These are phyloP conservation scores for Leptoclinus maculatus DNA, from an alignment of 2,797 vertebrate species.

Conservation along the genomic window DNA sequence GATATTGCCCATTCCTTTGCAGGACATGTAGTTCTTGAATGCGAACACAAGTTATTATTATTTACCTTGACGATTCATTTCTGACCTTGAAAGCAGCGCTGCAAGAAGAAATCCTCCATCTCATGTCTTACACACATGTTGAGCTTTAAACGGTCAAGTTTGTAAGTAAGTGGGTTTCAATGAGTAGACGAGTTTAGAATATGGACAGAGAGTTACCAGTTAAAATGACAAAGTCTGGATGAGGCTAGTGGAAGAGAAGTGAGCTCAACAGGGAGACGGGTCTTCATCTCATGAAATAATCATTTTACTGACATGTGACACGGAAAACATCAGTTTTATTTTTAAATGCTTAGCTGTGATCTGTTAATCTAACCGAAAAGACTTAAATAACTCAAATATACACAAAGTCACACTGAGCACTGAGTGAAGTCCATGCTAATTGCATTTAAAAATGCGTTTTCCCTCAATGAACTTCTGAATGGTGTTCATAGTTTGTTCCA, in stretches of 20 bases:
- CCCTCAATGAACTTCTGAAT: slow-evolving; percentile 24
- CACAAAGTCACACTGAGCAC: background rate
- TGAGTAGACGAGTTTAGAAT: background rate
- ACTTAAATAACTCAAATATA: slow-evolving; percentile 20
- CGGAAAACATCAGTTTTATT: slow-evolving; percentile 21
- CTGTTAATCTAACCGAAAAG: slow-evolving; percentile 3
- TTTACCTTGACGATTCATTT: background rate
- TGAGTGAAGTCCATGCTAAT: background rate
- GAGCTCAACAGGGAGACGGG: background rate
- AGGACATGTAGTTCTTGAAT: background rate
- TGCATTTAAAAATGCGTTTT: slow-evolving; percentile 15
- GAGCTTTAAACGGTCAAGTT: background rate
- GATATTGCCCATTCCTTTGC: background rate
- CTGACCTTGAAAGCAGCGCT: background rate
- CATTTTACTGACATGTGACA: slow-evolving; percentile 15
- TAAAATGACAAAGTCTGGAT: background rate
- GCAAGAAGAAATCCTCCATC: background rate
- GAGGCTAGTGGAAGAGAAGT: background rate
- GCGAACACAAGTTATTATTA: background rate
- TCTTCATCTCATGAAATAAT: slow-evolving; percentile 15
- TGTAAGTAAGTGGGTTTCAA: background rate
- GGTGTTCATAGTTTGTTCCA: slow-evolving; percentile 18
- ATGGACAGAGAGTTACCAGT: background rate
- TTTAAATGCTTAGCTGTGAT: slow-evolving; percentile 13
- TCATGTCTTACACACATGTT: background rate